Evolutionary conservation across 2,797 vertebrate species (phyloP).

Genomic region (Distichodus sexfasciatus): DNA sequence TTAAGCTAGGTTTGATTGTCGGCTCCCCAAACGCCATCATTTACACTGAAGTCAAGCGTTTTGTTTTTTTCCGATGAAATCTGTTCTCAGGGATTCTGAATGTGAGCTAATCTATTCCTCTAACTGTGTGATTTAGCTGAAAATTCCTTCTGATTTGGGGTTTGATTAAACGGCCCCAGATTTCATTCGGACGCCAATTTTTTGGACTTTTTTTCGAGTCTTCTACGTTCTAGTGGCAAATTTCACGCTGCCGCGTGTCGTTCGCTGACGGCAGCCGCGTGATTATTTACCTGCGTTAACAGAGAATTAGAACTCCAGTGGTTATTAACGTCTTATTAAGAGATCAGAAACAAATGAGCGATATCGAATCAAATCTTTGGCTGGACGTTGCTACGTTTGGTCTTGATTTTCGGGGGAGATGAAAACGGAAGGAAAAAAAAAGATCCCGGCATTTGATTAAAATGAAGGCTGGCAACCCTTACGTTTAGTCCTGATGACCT

Average conservation of each 20-base stretch:
- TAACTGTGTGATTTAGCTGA: constrained; percentile 23
- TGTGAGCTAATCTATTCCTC: constrained; percentile 33
- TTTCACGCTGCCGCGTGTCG: neutral
- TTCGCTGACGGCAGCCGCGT: constrained; percentile 3
- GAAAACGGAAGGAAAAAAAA: too few relatives aligned
- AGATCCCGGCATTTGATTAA: constrained; percentile 62
- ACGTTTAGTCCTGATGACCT: constrained; percentile 47
- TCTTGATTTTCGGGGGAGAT: too few relatives aligned
- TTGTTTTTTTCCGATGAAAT: constrained; percentile 48
- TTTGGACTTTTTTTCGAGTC: too few relatives aligned
- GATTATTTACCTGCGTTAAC: neutral
- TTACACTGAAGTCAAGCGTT: neutral
- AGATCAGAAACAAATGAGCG: too few relatives aligned
- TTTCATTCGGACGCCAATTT: constrained; percentile 30
- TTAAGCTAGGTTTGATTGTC: neutral
- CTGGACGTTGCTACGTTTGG: too few relatives aligned
- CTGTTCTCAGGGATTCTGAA: constrained; percentile 53
- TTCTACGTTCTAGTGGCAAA: too few relatives aligned
- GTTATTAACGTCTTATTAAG: neutral
- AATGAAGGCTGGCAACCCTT: constrained; percentile 70
- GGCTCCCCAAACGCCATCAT: neutral
- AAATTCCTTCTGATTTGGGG: constrained; percentile 19
- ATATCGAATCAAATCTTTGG: too few relatives aligned
- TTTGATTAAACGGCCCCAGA: constrained; percentile 25
- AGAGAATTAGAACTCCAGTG: constrained; percentile 2